Percentiles rank a stretch among this genome's conserved stretches.
Evolutionary conservation across 1,140 invertebrate genomes (phyloP).

Genomic region (Hylaeus volcanicus): DNA sequence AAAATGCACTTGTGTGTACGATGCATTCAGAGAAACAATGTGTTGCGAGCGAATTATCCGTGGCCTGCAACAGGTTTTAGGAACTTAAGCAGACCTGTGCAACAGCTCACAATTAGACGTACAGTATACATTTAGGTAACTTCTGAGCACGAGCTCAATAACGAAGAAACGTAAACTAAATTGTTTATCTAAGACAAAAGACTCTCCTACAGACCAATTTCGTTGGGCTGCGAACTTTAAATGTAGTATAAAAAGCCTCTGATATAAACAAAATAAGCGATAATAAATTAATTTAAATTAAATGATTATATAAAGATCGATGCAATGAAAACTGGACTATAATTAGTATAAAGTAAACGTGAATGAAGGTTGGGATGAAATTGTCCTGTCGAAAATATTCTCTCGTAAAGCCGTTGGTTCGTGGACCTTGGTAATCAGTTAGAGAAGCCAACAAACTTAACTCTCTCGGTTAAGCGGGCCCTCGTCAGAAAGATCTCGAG

Average conservation of each 20-base stretch:
- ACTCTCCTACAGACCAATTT: constrained; percentile 23
- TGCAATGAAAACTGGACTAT: constrained; percentile 38
- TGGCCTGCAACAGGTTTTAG: constrained; percentile 38
- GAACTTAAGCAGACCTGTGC: constrained; percentile 51
- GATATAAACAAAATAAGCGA: constrained; percentile 53
- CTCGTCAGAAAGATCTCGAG: constrained; percentile 52
- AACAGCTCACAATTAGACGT: constrained; percentile 40
- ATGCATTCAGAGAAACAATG: constrained; percentile 4
- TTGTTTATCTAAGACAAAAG: constrained; percentile 26
- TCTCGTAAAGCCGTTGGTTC: constrained; percentile 50
- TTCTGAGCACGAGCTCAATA: constrained; percentile 39
- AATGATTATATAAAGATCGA: constrained; percentile 55
- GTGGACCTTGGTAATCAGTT: constrained; percentile 49
- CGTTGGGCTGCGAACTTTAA: constrained; percentile 35
- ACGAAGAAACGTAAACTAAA: constrained; percentile 39
- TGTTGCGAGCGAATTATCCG: constrained; percentile 26
- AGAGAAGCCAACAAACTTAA: constrained; percentile 72
- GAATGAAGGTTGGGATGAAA: constrained; percentile 42
- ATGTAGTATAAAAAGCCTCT: constrained; percentile 55
- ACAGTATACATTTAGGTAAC: constrained; percentile 49
- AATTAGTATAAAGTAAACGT: constrained; percentile 39
- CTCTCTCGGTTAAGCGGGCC: constrained; percentile 68
- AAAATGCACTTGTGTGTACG: constrained; percentile 38
- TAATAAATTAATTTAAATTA: constrained; percentile 63
- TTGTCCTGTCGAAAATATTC: constrained; percentile 35